A percentile compares a stretch with the other conserved stretches of the same genome.
These are phyloP conservation scores for Atherinosoma microstoma DNA, from an alignment of 2,797 vertebrate genomes.

Conservation along the genomic window DNA sequence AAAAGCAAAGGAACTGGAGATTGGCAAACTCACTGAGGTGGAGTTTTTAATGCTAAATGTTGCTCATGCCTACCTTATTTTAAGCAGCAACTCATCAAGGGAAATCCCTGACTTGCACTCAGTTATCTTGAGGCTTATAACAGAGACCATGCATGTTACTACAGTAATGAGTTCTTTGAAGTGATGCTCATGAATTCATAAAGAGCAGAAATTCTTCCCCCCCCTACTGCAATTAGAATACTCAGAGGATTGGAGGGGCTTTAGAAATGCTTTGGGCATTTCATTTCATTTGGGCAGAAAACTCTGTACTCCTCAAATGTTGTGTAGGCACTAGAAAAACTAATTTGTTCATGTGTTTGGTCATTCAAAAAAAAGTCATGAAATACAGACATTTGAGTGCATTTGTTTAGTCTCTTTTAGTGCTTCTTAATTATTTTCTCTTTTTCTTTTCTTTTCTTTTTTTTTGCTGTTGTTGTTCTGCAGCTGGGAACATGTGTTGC, in stretches of 20 bases:
- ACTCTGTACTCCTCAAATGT: conserved; percentile 47
- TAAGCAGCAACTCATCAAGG: conserved; percentile 54
- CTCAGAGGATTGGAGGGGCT: conserved; percentile 68
- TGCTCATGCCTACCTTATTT: conserved; percentile 66
- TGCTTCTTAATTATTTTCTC: background rate
- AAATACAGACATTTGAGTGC: conserved; percentile 7
- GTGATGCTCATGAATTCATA: conserved; percentile 79
- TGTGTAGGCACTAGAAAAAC: conserved; percentile 30
- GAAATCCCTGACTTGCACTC: conserved; percentile 49
- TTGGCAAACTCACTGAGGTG: conserved; percentile 91
- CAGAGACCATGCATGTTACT: conserved; percentile 56
- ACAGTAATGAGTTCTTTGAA: conserved; percentile 79
- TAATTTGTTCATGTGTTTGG: conserved; percentile 48
- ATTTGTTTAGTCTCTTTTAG: background rate
- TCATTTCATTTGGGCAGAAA: conserved; percentile 68
- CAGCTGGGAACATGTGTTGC: conserved; percentile 91
- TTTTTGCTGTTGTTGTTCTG: conserved; percentile 44
- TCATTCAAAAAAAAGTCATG: conserved; percentile 39
- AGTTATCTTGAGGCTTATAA: conserved; percentile 58
- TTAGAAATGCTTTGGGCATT: conserved; percentile 73
- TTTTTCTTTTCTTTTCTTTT: background rate
- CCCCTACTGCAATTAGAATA: conserved; percentile 72
- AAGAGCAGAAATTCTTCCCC: conserved; percentile 57
- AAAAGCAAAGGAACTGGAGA: conserved; percentile 87
- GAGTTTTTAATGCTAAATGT: conserved; percentile 67